Base-by-base conservation (phyloP, 2,888 invertebrate species). In the Orchesella flavescens region DNA sequence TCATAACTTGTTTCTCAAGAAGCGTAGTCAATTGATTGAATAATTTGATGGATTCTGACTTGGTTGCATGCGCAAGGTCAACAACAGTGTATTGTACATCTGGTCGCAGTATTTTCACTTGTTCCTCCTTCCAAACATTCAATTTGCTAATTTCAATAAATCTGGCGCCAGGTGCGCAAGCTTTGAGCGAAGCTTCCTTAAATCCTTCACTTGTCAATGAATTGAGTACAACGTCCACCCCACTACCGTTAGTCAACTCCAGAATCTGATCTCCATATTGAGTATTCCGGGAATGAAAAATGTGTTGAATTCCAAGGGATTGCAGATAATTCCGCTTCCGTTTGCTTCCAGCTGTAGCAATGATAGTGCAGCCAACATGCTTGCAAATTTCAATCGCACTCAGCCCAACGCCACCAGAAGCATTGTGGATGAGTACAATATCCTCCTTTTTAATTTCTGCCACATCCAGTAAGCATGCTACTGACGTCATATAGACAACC, bases 361-460 rank as follows among this genome's bases (percentile, higher is more conserved):
- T 61, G 3, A 84, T 75, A 15, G 46, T 68, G 15, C 69, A 74
- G 1, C 80, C 80, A 15, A 72, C 15, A 23, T 72, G 17, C 61
- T 71, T 21, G 1, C 69, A 66, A n/a, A 85, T 53, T 77, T 83
- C 73, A 21, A 85, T 75, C 7, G 82, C 85, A 43, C 63, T 57
- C 1, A 85, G 17, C n/a, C 85, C 85, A 3, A 85, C 85, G 1
- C 84, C 84, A 1, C 84, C 84, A 12, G 84, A 73, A 0, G 81
- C 84, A 0, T 73, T 82, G 23, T 84, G 84, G 17, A 84, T 77
- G 7, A 84, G 61, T 44, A 74, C 74, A 1, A 66, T 74, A n/a
- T 76, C 69, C 13, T 65, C 63, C 34, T 12, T 21, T 19, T 69
- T 71, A 24, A 85, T 34, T 68, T 85, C 77, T 4, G 80, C 83